Evolutionary conservation across 2,797 vertebrate species (phyloP).

Genomic region (Hylomyscus alleni): DNA sequence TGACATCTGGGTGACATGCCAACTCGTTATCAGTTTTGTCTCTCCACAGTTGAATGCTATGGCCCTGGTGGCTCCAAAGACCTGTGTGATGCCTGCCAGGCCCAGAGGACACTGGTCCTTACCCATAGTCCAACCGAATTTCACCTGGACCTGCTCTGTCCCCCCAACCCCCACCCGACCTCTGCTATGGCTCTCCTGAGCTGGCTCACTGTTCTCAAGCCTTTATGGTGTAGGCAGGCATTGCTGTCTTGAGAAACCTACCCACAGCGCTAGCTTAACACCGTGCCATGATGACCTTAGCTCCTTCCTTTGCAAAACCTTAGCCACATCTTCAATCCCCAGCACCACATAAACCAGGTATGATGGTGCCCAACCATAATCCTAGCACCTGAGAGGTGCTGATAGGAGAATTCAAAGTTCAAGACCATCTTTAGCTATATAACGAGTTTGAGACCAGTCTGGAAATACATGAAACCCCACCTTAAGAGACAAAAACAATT

Average conservation of each 20-base stretch:
- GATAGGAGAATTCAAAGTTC: neutral
- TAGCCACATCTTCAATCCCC: neutral
- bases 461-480: neutral
- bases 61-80: neutral
- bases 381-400: neutral
- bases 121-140: fast-evolving
- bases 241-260: neutral
- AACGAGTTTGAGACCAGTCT: neutral
- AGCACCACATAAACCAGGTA: neutral
- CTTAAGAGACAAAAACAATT: neutral
- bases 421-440: neutral
- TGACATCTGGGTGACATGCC: fast-evolving
- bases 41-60: fast-evolving
- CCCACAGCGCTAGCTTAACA: neutral
- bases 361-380: neutral
- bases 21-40: neutral
- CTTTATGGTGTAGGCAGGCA: neutral
- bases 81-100: neutral
- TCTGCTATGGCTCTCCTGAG: neutral
- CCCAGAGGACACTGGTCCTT: neutral
- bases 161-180: fast-evolving
- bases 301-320: neutral
- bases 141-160: neutral
- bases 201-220: neutral
- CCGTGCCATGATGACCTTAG: neutral